Base-by-base conservation (phyloP, 2,888 invertebrate species). In the Sceliomorpha sp. region DNA sequence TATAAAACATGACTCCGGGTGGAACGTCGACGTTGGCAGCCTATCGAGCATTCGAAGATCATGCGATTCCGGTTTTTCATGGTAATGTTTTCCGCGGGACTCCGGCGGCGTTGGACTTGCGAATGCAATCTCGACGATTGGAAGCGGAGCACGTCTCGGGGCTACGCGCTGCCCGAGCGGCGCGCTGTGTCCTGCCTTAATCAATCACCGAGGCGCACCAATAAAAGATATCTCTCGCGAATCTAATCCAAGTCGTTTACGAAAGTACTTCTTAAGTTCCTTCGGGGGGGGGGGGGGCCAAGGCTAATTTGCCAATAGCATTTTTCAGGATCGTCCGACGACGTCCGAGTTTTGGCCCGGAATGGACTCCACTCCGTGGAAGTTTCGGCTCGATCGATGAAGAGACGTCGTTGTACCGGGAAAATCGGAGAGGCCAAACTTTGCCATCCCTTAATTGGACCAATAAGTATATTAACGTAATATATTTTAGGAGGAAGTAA, bases 371-470 rank as follows among this genome's bases (percentile, higher is more conserved):
- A 44, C 58, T 37, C 36, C 34, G 27, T 1, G 32, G 27, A 64
- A 66, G 45, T 66, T 66, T 45, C 47, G 42, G 37, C n/a, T n/a
- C n/a, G 48, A 60, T 67, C 59, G 48, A 66, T 66, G 51, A 59
- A 39, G 14, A 59, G 44, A 37, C 24, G 37, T 42, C 31, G 31
- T 44, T 60, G 48, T 51, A 14, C 45, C 37, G 15, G 47, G 51
- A 59, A 51, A 59, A 67, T 67, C 48, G 17, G 15, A 15, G 12
- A n/a, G n/a, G n/a, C 24, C 26, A 6, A 67, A 67, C 67, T 67
- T 67, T 42, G 45, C 42, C 51, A 55, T 67, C 48, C 47, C 59
- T 67, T 67, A 67, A 67, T 67, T 67, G 67, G 48, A 67, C 59
- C 53, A 55, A 67, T 67, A 67, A 67, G 55, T 67, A 59, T 67